A percentile compares a stretch with the other conserved stretches of the same genome.
These are phyloP conservation scores for Hylaeus volcanicus DNA, from an alignment of 1,140 invertebrate species.

Conservation along the genomic window DNA sequence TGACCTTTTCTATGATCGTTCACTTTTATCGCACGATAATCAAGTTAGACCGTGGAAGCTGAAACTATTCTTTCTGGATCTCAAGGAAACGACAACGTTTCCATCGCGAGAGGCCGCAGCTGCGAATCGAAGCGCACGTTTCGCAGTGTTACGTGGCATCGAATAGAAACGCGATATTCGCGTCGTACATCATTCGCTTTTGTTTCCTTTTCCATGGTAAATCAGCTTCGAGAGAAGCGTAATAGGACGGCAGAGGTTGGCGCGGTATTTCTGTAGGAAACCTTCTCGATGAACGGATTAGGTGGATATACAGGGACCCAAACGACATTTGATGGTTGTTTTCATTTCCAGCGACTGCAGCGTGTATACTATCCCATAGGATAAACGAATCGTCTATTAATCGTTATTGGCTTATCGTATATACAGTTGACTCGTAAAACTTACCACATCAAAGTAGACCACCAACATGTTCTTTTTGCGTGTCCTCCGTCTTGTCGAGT, in stretches of 20 bases:
- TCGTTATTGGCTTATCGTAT: too few relatives aligned
- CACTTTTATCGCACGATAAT: slow-evolving; percentile 7
- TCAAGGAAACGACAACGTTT: neutral
- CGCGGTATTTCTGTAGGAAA: neutral
- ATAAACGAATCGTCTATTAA: too few relatives aligned
- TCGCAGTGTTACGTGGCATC: neutral
- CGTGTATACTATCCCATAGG: too few relatives aligned
- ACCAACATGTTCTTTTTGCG: too few relatives aligned
- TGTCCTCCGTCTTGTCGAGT: too few relatives aligned
- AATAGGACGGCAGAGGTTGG: neutral
- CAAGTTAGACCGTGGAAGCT: neutral
- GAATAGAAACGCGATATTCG: slow-evolving; percentile 13
- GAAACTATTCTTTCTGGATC: slow-evolving; percentile 4
- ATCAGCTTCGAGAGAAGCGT: neutral
- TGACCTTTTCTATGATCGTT: neutral
- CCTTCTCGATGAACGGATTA: neutral
- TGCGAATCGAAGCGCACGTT: slow-evolving; percentile 12
- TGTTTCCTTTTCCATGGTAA: neutral
- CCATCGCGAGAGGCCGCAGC: slow-evolving; percentile 3
- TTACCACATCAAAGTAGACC: too few relatives aligned
- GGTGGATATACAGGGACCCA: too few relatives aligned
- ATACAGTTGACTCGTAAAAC: too few relatives aligned
- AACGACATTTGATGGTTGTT: too few relatives aligned
- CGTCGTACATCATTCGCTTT: neutral
- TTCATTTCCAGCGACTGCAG: too few relatives aligned